These are phyloP conservation scores for Drosophila repleta DNA, from an alignment of 1,140 invertebrate genomes.

Conservation along the genomic window DNA sequence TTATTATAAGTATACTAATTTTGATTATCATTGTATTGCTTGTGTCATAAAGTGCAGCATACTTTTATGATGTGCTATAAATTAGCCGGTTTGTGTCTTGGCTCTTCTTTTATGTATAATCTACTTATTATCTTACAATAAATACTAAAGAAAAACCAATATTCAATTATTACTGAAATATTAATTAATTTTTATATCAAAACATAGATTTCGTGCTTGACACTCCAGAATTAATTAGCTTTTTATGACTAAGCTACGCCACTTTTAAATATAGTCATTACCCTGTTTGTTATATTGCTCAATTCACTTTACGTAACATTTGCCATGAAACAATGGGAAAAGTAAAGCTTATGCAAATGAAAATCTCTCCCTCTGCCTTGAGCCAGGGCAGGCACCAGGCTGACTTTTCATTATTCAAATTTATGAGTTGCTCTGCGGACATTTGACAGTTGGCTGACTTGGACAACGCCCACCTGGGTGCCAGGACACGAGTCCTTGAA, in stretches of 20 bases:
- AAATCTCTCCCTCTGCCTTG: not conserved
- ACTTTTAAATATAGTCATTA: not conserved
- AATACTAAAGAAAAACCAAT: not conserved
- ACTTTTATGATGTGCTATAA: slow-evolving; percentile 62
- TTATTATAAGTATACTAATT: no score
- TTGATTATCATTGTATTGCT: not conserved
- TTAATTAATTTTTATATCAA: not conserved
- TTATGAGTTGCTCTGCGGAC: slow-evolving; percentile 20
- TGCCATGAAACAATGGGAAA: not conserved
- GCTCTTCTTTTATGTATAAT: not conserved
- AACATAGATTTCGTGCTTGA: not conserved
- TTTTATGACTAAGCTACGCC: not conserved
- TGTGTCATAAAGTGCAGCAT: slow-evolving; percentile 37
- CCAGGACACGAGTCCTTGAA: slow-evolving; percentile 32
- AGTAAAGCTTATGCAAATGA: not conserved
- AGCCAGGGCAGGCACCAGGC: not conserved
- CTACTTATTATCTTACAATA: not conserved
- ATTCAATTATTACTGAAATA: not conserved
- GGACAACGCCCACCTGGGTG: slow-evolving; percentile 54
- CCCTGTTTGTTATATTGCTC: not conserved
- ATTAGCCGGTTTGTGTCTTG: slow-evolving; percentile 25
- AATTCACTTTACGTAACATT: not conserved
- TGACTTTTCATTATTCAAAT: slow-evolving; percentile 54
- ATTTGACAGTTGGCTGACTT: slow-evolving; percentile 39
- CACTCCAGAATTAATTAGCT: not conserved